A percentile compares a stretch with the other conserved stretches of the same genome.
Evolutionary conservation across 2,113 vertebrate species (phyloP).

Genomic region (Furnarius figulus): DNA sequence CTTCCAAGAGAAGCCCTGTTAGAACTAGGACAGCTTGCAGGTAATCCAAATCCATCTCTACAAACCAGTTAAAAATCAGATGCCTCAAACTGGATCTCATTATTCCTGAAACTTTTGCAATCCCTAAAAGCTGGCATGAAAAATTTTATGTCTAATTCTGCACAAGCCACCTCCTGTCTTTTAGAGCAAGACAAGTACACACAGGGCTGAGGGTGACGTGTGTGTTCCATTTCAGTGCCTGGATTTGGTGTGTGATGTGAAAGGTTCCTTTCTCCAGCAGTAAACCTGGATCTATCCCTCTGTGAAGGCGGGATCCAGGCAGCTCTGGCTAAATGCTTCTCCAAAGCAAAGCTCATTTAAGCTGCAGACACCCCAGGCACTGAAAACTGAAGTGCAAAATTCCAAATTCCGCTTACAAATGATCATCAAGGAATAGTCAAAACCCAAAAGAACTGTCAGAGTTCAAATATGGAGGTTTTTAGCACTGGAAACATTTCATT

Average conservation of each 20-base stretch:
- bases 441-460: neutral
- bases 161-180: neutral
- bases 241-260: neutral
- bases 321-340: neutral
- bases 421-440: neutral
- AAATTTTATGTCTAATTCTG: neutral
- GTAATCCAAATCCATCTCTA: neutral
- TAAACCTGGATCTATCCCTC: neutral
- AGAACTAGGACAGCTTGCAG: neutral
- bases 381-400: neutral
- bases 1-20: neutral
- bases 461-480: fast-evolving
- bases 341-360: neutral
- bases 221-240: neutral
- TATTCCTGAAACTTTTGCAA: neutral
- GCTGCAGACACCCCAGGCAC: neutral
- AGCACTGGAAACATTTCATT: neutral
- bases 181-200: neutral
- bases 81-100: neutral
- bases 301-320: neutral
- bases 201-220: neutral
- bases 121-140: neutral
- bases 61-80: neutral
- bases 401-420: neutral
- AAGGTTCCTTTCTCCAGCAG: neutral